These are phyloP conservation scores for Trichopoda pennipes DNA, from an alignment of 2,888 invertebrate species.

Conservation along the genomic window DNA sequence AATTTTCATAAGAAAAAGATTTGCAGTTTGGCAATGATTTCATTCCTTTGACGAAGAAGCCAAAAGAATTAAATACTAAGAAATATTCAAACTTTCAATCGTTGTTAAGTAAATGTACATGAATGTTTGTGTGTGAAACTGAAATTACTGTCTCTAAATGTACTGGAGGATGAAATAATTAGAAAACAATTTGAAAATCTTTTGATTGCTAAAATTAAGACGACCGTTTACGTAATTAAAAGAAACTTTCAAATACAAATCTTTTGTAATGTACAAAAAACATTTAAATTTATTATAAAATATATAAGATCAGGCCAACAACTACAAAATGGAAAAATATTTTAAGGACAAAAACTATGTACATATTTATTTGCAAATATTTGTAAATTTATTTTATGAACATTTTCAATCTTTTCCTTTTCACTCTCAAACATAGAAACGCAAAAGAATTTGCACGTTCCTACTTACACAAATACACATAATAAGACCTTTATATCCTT, in stretches of 20 bases:
- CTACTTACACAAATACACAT: slow-evolving; percentile 8
- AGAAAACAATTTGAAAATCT: slow-evolving; percentile 56
- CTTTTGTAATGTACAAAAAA: slow-evolving; percentile 12
- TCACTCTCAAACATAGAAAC: neutral
- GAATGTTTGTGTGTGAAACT: neutral
- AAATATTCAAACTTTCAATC: slow-evolving; percentile 43
- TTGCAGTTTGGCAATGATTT: slow-evolving; percentile 56
- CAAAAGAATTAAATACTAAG: slow-evolving; percentile 34
- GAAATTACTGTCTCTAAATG: neutral
- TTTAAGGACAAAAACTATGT: neutral
- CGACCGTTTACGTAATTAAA: slow-evolving; percentile 57
- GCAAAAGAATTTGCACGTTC: slow-evolving; percentile 1
- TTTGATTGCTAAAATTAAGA: slow-evolving; percentile 49
- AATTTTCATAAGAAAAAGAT: slow-evolving; percentile 59
- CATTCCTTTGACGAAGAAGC: slow-evolving; percentile 43
- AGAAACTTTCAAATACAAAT: slow-evolving; percentile 48
- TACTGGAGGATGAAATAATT: slow-evolving; percentile 11
- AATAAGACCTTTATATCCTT: slow-evolving; percentile 53
- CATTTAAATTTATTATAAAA: neutral
- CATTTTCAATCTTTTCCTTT: slow-evolving; percentile 4
- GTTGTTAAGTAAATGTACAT: neutral
- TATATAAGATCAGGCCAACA: neutral
- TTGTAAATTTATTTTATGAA: slow-evolving; percentile 22
- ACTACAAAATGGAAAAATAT: neutral
- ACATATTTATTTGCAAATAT: slow-evolving; percentile 10